These are phyloP conservation scores for Cephalotes varians DNA, from an alignment of 2,888 invertebrate species.

Conservation along the genomic window DNA sequence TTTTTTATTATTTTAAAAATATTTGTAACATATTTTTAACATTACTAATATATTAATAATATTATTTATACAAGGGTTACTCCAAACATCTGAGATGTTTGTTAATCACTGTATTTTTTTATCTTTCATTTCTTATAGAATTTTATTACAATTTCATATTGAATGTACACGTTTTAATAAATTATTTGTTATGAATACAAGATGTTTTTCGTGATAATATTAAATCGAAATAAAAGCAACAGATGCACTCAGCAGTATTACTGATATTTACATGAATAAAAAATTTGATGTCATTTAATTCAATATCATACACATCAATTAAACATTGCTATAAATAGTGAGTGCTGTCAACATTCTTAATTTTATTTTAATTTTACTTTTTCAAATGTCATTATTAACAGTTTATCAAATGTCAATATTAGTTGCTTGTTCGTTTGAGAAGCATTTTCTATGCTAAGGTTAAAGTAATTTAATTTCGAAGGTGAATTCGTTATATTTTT, in stretches of 20 bases:
- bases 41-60: too few relatives aligned
- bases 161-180: constrained; percentile 27
- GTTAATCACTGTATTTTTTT: neutral
- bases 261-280: constrained; percentile 8
- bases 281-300: neutral
- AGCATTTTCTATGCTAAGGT: neutral
- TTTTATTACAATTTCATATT: neutral
- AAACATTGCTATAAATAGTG: neutral
- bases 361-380: neutral
- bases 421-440: too few relatives aligned
- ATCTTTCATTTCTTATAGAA: neutral
- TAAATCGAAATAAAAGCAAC: neutral
- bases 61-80: too few relatives aligned
- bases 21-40: too few relatives aligned
- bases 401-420: neutral
- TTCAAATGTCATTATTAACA: neutral
- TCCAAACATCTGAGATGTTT: neutral
- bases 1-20: too few relatives aligned
- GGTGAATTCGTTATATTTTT: neutral
- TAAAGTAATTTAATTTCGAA: neutral
- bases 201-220: constrained; percentile 7
- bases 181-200: constrained; percentile 11
- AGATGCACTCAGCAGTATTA: neutral
- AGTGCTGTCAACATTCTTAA: neutral
- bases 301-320: neutral